Base-by-base conservation (phyloP, 2,888 invertebrate genomes). In the Onchidella celtica region DNA sequence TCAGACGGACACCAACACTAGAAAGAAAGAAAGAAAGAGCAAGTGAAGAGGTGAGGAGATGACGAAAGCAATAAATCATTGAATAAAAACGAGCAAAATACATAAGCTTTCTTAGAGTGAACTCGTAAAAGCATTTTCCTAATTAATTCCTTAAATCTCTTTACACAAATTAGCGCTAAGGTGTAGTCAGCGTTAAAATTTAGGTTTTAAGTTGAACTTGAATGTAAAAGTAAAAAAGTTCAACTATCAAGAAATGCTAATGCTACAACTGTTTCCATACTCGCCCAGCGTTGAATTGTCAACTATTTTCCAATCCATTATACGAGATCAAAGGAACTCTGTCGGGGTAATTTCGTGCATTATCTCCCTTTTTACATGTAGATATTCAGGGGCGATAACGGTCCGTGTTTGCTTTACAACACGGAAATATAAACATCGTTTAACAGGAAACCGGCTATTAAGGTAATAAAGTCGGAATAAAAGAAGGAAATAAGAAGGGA, bases 311-410 rank as follows among this genome's bases (percentile, higher is more conserved):
- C n/a, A 34, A 0, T 32, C 72, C 72, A 72, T 72, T 72, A 72
- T n/a, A n/a, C 55, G n/a, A 72, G 72, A 72, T 72, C 72, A 72
- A 72, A 72, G 57, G 47, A 24, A 11, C n/a, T 21, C 27, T 4
- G 55, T 57, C 21, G 34, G 3, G 34, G 72, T 57, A 72, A 72
- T 72, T 72, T 47, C 57, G 55, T 72, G 55, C 72, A 57, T 72
- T 72, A 72, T 55, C 72, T 55, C 72, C n/a, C 29, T 17, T 32
- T 57, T 55, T 34, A 9, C 21, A 29, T 57, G 57, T 32, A 72
- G 72, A 72, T 72, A 72, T 72, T 57, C 57, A 55, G 34, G 21
- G 17, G 57, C 55, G 72, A 72, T 72, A 72, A 55, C 29, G 57
- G 2, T 11, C 55, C 11, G 21, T 72, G 72, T 63, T 6, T 21